Evolutionary conservation across 2,113 vertebrate genomes (phyloP), one percentile per base, ranked within the genome.

Genomic region (Bos javanicus): DNA sequence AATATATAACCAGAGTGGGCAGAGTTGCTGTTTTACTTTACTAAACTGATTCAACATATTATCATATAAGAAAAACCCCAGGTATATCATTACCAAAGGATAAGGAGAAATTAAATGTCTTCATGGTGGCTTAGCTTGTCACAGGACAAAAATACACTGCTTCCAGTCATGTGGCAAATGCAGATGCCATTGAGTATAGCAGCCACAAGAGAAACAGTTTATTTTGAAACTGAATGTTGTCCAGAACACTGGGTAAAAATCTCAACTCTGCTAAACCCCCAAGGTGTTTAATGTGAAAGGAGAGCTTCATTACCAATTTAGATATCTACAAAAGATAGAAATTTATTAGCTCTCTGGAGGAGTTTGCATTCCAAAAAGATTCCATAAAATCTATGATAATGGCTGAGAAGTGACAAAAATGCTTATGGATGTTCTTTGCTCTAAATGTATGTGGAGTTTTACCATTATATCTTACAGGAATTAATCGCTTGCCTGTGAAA

Each of bases 211-310:
- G 23, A 93, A 95, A 48, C 14, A 94, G 39, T 95, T 97, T 98
- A 93, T 97, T 98, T 94, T 97, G 95, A 78, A 98, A 96, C 59
- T 50, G 62, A 93, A 93, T 94, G 36, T 92, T 98, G 71, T 80
- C 89, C 46, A 57, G 26, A 89, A 92, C 82, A 94, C 5, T 96
- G 13, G 52, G 88, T 64, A 97, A 97, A 97, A 94, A 97, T 97
- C n/a, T 57, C 90, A 95, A 33, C 30, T 93, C 33, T 90, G 19
- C 21, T 95, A 87, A 87, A 74, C 39, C 74, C 28, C 62, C 46
- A 88, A 48, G 59, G 80, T 95, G 12, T 1, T 78, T 92, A 91
- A 88, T 80, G 57, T 89, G 64, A 98, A 97, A 90, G 87, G 15
- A 48, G 43, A 94, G 16, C 95, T 95, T 94, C 30, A 59, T 97